phyloP scores from a whole-genome alignment of 2,113 vertebrate species.

The Hassar affinis region DNA sequence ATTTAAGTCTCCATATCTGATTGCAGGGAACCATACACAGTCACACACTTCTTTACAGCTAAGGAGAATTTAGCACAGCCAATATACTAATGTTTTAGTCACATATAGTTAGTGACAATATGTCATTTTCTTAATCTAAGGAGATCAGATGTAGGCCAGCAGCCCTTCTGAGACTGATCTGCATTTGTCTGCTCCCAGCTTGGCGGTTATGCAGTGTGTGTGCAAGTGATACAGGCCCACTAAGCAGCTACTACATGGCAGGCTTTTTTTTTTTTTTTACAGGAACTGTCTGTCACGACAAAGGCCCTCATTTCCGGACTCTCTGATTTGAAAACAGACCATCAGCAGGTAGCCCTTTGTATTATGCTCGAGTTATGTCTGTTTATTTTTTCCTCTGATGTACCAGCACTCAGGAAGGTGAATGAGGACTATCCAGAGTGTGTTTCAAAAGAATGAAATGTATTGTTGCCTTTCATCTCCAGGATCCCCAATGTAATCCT shows the following conservation, averaged over 20 bases:
- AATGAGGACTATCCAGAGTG: background rate
- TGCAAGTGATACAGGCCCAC: background rate
- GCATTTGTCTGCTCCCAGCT: background rate
- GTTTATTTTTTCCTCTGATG: constrained; percentile 10
- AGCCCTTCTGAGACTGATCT: background rate
- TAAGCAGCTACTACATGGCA: background rate
- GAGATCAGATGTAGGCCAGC: background rate
- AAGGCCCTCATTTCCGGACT: constrained; percentile 35
- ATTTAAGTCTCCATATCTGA: too few relatives aligned
- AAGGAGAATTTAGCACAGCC: background rate
- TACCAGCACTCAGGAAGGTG: constrained; percentile 15
- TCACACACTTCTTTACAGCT: background rate
- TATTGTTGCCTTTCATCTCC: background rate
- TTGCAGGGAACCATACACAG: background rate
- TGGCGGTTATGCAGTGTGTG: background rate
- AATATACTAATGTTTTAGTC: background rate
- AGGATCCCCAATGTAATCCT: background rate
- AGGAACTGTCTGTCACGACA: constrained; percentile 19
- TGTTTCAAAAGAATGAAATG: background rate
- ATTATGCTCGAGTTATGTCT: constrained; percentile 6
- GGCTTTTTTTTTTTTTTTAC: constrained; percentile 40
- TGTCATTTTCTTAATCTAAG: background rate
- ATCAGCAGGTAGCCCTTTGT: constrained; percentile 40
- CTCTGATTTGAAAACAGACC: constrained; percentile 41
- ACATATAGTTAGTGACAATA: background rate